Conservation (phyloP, 37 sponge, comb jelly and placozoan genomes). For the Spongilla lacustris region DNA sequence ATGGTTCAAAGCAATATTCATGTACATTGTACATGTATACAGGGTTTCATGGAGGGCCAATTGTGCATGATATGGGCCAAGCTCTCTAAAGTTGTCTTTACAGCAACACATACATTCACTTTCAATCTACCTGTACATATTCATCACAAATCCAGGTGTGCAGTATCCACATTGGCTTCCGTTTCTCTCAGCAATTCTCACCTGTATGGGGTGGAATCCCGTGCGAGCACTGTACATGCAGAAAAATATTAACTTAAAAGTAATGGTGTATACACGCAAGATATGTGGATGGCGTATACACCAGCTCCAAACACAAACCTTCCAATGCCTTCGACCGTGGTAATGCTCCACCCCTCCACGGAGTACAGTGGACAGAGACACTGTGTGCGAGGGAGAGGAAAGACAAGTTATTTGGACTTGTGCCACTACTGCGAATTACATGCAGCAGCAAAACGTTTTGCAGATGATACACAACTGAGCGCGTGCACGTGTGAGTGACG, state of each 20-base stretch:
- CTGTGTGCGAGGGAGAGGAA: conserved; percentile 7
- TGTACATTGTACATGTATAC: too few relatives aligned
- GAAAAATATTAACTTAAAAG: too few relatives aligned
- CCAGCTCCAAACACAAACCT: conserved; percentile 38
- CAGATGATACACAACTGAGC: too few relatives aligned
- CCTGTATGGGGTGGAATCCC: conserved; percentile 38
- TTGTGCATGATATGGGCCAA: too few relatives aligned
- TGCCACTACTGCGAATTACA: too few relatives aligned
- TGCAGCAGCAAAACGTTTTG: too few relatives aligned
- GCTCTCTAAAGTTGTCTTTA: too few relatives aligned
- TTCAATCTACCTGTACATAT: conserved; percentile 68
- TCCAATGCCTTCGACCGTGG: conserved; percentile 83
- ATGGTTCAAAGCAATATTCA: too few relatives aligned
- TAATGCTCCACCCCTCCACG: conserved; percentile 74
- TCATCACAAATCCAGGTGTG: conserved; percentile 70
- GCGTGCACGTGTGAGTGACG: not conserved
- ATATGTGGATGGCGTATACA: too few relatives aligned
- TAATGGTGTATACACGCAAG: too few relatives aligned
- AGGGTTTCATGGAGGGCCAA: too few relatives aligned
- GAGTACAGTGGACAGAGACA: conserved; percentile 79
- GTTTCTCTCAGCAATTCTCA: conserved; percentile 47
- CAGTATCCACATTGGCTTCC: conserved; percentile 84
- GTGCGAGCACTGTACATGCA: not conserved
- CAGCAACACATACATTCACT: not conserved
- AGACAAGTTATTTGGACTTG: too few relatives aligned